Evolutionary conservation across 2,113 vertebrate species (phyloP).

Genomic region (Phrynosoma platyrhinos): DNA sequence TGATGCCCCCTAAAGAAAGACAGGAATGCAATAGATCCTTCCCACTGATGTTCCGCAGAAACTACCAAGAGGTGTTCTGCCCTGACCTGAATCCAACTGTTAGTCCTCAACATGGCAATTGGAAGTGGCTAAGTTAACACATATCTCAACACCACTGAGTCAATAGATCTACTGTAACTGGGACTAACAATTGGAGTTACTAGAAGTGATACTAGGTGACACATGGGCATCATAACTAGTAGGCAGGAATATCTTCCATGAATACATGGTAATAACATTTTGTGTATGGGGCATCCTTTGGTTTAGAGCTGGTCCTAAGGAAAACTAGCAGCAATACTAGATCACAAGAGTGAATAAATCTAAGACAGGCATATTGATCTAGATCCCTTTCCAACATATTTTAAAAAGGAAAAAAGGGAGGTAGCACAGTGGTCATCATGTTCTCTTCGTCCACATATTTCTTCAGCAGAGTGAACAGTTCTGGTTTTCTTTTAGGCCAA

Average conservation of each 20-base stretch:
- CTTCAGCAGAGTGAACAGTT: background rate
- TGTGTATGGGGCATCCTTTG: background rate
- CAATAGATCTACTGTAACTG: too few relatives aligned
- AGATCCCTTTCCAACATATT: background rate
- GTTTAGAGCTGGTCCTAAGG: background rate
- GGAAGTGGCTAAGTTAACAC: too few relatives aligned
- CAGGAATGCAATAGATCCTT: too few relatives aligned
- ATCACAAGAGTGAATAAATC: background rate
- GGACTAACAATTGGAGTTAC: too few relatives aligned
- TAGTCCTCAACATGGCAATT: too few relatives aligned
- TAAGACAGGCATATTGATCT: background rate
- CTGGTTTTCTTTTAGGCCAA: background rate
- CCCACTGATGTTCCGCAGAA: too few relatives aligned
- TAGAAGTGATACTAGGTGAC: background rate
- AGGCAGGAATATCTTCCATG: background rate
- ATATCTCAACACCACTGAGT: too few relatives aligned
- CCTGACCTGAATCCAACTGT: too few relatives aligned
- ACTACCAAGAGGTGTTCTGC: too few relatives aligned
- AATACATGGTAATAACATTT: background rate
- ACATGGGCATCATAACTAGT: background rate
- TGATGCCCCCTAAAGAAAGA: too few relatives aligned
- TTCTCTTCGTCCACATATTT: too few relatives aligned
- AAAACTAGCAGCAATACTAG: background rate
- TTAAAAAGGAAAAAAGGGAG: background rate
- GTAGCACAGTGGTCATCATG: background rate